Evolutionary conservation across 2,797 vertebrate genomes (phyloP), one percentile per base, ranked within the genome.

Genomic region (Phalloptychus januarius): DNA sequence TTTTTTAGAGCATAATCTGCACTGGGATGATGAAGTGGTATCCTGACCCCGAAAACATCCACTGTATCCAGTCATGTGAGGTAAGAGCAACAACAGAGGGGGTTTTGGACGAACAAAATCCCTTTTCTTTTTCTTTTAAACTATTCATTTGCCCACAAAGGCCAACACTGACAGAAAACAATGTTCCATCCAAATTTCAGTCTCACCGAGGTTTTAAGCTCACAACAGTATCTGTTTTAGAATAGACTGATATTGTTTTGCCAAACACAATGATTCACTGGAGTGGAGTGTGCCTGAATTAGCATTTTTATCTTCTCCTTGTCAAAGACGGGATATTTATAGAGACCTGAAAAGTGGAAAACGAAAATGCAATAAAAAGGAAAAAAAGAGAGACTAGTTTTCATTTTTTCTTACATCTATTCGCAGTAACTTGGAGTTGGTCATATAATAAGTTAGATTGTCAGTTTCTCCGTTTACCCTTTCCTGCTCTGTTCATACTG

Each of bases 31-130:
- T 95, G 91, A 96, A 86, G 42, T 99, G 98, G 98, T 92, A 97
- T 70, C 98, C 98, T 1, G 95, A 97, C 76, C 98, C 97, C 16
- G 85, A 90, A 4, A 89, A 91, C 89, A 91, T 99, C 85, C 95
- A 97, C 85, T 99, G 98, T 91, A 97, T 99, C 90, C 96, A 95
- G 86, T 97, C 98, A 0, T 99, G 98, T 44, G 98, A 99, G 97
- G 98, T 99, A 95, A 96, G 96, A 85, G 31, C 75, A 28, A 67
- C 63, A 67, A 20, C 36, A 3, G 5, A 44, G 79, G 31, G 52
- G 25, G 45, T 13, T 67, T 44, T 79, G 25, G 67, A 74, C 13
- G 71, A 67, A 54, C 54, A 67, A 7, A 15, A 75, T 71, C 77
- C 46, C 7, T 61, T 75, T 77, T 78, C 18, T 12, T 11, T 40